Percentiles rank a stretch among this genome's conserved stretches.
Evolutionary conservation across 2,797 vertebrate species (phyloP).

Genomic region (Esox lucius): DNA sequence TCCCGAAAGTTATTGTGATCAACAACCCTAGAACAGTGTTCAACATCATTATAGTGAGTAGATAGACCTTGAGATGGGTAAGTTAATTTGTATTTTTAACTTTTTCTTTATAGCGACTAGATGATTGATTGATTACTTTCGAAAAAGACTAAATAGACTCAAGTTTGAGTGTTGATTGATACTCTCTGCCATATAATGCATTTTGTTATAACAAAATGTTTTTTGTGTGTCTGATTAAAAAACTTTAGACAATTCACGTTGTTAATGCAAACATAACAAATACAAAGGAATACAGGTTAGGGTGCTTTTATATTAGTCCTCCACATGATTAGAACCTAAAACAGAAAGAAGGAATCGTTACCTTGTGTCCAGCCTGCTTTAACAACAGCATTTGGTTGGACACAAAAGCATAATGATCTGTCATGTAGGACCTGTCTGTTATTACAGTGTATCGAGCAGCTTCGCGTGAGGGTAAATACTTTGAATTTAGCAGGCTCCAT

Average conservation of each 20-base stretch:
- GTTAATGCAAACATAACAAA: neutral
- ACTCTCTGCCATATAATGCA: neutral
- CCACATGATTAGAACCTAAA: neutral
- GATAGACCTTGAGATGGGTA: neutral
- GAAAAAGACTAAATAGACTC: neutral
- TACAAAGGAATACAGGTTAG: neutral
- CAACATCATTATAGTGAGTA: neutral
- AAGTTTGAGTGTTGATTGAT: neutral
- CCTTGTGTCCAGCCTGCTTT: neutral
- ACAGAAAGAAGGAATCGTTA: neutral
- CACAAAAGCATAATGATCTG: neutral
- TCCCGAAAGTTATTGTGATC: slow-evolving; percentile 13
- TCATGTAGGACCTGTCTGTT: neutral
- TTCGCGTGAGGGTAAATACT: neutral
- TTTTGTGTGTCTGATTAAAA: neutral
- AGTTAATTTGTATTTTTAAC: neutral
- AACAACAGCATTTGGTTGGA: neutral
- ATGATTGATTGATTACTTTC: neutral
- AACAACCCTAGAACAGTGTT: slow-evolving; percentile 3
- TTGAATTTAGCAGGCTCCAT: neutral
- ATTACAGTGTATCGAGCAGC: neutral
- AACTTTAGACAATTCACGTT: neutral
- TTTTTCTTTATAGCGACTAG: neutral
- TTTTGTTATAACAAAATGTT: neutral
- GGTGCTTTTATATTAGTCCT: neutral